Evolutionary conservation across 2,888 invertebrate genomes (phyloP), one percentile per base, ranked within the genome.

Genomic region (Caenorhabditis uteleia): DNA sequence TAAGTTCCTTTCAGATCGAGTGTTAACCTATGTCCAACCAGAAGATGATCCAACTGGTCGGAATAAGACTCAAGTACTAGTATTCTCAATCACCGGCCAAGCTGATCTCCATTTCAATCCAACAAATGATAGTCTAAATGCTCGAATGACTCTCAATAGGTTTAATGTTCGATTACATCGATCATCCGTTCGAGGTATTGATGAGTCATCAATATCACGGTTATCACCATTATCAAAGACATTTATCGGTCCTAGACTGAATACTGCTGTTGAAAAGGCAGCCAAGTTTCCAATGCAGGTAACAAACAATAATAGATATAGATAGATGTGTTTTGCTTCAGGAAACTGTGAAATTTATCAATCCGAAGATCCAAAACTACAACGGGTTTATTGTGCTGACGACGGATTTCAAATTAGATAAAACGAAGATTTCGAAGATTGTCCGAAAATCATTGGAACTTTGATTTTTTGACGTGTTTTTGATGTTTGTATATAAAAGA

Each of bases 161-260:
- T 49, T 75, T 43, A 61, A 51, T 23, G 76, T 81, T 8, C 68
- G 77, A 36, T 60, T 81, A 21, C 81, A 81, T 56, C 75, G 81
- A 21, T 70, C 77, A 20, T 70, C 76, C 14, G 67, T 81, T 16
- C 70, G 64, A n/a, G 74, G 70, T 25, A 71, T 80, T 27, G 74
- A 78, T 39, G 79, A 80, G 14, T 55, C 66, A 4, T 68, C 73
- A 6, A 77, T 82, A 7, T 70, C 72, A 8, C 66, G 77, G 31
- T 65, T 82, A n/a, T 75, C 82, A 2, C 82, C 82, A 0, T 58
- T 82, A 40, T 77, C 79, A 4, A 79, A 79, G 46, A 78, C 77
- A 1, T 80, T 82, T 49, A 71, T 82, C 39, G 77, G 73, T 7
- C 81, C 82, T 14, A 70, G 79, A 46, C 49, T 82, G 23, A 66